A percentile compares a stretch with the other conserved stretches of the same genome.
Evolutionary conservation across 2,797 vertebrate species (phyloP).

Genomic region (Columba guinea): DNA sequence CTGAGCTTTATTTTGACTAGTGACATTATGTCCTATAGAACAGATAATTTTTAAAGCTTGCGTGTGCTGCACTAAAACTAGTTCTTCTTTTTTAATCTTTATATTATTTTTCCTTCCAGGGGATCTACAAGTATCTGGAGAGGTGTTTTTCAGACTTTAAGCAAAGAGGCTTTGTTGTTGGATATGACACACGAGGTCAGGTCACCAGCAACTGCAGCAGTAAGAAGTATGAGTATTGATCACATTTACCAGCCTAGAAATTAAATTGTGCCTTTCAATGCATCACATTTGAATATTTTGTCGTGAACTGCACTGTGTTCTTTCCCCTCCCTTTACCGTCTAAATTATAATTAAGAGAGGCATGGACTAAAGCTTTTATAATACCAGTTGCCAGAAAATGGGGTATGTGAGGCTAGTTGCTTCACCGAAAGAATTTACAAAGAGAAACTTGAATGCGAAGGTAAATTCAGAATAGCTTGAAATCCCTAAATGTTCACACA

Average conservation of each 20-base stretch:
- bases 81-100: background rate
- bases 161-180: conserved; percentile 90
- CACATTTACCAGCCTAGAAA: conserved; percentile 45
- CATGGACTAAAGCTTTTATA: background rate
- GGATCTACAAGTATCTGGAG: conserved; percentile 87
- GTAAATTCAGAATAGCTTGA: background rate
- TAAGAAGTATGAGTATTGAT: conserved; percentile 81
- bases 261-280: conserved; percentile 17
- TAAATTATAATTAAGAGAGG: background rate
- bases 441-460: background rate
- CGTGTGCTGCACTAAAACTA: background rate
- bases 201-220: conserved; percentile 92
- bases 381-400: background rate
- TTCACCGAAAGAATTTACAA: background rate
- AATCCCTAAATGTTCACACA: background rate
- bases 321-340: background rate
- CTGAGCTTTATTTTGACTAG: background rate
- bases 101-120: conserved; percentile 74
- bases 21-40: background rate
- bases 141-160: conserved; percentile 85
- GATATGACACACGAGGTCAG: conserved; percentile 92
- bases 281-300: background rate
- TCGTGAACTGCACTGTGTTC: background rate
- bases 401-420: background rate
- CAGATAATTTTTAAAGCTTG: background rate